Evolutionary conservation across 2,888 invertebrate genomes (phyloP), one percentile per base, ranked within the genome.

Genomic region (Lepetodrilus schrolli): DNA sequence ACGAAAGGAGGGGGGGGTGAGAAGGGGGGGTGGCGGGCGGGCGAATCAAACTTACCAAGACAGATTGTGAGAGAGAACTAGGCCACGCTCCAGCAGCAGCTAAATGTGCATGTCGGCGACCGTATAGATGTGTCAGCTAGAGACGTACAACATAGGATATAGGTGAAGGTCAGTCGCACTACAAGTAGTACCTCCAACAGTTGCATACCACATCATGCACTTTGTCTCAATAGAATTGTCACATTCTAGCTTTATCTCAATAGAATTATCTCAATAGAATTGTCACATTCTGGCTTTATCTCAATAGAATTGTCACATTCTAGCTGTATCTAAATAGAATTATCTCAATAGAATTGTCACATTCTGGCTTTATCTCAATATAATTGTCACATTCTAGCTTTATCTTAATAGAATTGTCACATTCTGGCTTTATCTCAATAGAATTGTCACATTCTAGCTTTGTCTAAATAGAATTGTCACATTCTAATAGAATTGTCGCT

Each of bases 61-160:
- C 66, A 72, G 78, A 74, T 77, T 79, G 79, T 73, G 77, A 75
- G 36, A 79, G 38, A 70, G 76, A 78, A 51, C 70, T 75, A 66
- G 79, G 77, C 80, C 81, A 83, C 75, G 79, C 80, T 79, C 82
- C 80, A 66, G 78, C 77, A 74, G 84, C n/a, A n/a, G 81, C 58
- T 75, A 81, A 80, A 65, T 75, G 76, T 71, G 80, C 71, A 65
- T 80, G 82, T 72, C 81, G 80, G 73, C 82, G 80, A 75, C 81
- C 78, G 77, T 78, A 79, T 80, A 83, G 80, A 80, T 81, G 84
- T 79, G 83, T 82, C 79, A 82, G 76, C 83, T 82, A 80, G 75
- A 78, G 80, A 58, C 58, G 34, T 43, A 37, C 49, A 70, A 70
- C 70, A 21, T 13, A 49, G 49, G 49, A 49, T 49, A 30, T 30